phyloP scores from a whole-genome alignment of 2,113 vertebrate species.

The Origma solitaria region DNA sequence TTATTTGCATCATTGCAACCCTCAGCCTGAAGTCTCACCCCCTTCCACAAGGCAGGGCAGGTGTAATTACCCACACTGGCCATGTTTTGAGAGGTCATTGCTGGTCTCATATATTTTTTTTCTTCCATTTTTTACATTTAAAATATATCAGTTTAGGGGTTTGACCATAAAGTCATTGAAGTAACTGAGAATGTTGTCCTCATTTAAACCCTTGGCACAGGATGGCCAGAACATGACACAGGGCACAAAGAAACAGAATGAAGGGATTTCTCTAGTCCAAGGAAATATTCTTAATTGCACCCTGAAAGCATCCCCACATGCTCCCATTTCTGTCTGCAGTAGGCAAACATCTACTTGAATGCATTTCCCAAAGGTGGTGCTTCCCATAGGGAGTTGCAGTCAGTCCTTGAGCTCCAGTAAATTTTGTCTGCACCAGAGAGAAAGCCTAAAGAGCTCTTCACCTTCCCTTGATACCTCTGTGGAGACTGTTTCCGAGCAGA shows the following conservation, averaged over 20 bases:
- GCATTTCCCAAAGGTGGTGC: neutral
- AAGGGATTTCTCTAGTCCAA: neutral
- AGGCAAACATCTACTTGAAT: neutral
- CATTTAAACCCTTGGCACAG: accelerated
- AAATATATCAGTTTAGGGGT: neutral
- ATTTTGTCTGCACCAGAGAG: conserved; percentile 32
- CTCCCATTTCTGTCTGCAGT: neutral
- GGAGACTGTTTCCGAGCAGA: neutral
- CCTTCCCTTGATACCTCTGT: conserved; percentile 19
- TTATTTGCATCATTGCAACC: neutral
- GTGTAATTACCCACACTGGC: neutral
- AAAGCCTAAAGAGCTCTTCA: conserved; percentile 30
- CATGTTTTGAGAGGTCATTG: accelerated
- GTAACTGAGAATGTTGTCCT: neutral
- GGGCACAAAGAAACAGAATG: neutral
- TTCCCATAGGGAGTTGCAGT: conserved; percentile 14
- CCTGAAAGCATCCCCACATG: conserved; percentile 9
- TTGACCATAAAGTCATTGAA: neutral
- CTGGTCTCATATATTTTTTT: neutral
- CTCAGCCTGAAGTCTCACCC: neutral
- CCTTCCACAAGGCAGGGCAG: neutral
- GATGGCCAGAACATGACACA: neutral
- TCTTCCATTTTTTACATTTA: neutral
- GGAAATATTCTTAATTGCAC: conserved; percentile 41
- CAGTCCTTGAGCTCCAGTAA: neutral